Percentiles rank a stretch among this genome's conserved stretches.
Evolutionary conservation across 2,113 vertebrate species (phyloP).

Genomic region (Athene cunicularia): DNA sequence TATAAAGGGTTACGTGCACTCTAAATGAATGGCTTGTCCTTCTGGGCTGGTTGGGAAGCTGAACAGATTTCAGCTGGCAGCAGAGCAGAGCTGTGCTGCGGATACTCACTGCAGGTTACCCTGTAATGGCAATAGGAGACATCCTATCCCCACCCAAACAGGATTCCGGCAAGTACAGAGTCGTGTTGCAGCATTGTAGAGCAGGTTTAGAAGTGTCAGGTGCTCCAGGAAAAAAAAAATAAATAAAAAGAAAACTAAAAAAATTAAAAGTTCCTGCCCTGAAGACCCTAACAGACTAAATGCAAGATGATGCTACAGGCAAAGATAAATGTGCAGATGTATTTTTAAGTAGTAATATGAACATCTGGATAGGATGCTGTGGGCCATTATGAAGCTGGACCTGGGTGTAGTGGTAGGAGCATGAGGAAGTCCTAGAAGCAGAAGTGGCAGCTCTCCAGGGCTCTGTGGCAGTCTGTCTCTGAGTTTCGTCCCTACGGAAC

Average conservation of each 20-base stretch:
- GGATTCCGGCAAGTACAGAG: not conserved
- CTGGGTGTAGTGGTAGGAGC: not conserved
- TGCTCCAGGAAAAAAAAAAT: not conserved
- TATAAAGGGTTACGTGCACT: slow-evolving; percentile 44
- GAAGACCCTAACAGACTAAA: not conserved
- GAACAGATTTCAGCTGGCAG: slow-evolving; percentile 8
- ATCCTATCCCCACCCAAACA: not conserved
- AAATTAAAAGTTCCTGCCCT: not conserved
- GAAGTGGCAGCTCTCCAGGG: not conserved
- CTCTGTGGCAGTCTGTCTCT: not conserved
- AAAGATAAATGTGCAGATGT: not conserved
- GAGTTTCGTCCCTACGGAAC: not conserved
- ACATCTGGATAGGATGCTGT: not conserved
- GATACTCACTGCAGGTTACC: not conserved
- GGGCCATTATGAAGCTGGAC: fast-evolving
- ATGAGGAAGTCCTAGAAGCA: not conserved
- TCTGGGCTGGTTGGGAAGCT: not conserved
- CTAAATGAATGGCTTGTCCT: slow-evolving; percentile 43
- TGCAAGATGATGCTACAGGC: not conserved
- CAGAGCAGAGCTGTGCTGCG: not conserved
- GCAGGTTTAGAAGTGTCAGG: not conserved
- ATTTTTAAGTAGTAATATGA: not conserved
- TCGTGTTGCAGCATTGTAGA: not conserved
- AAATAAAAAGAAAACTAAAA: fast-evolving
- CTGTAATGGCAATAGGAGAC: not conserved